These are phyloP conservation scores for Dolichomitus sp. DNA, from an alignment of 2,888 invertebrate species.

Conservation along the genomic window DNA sequence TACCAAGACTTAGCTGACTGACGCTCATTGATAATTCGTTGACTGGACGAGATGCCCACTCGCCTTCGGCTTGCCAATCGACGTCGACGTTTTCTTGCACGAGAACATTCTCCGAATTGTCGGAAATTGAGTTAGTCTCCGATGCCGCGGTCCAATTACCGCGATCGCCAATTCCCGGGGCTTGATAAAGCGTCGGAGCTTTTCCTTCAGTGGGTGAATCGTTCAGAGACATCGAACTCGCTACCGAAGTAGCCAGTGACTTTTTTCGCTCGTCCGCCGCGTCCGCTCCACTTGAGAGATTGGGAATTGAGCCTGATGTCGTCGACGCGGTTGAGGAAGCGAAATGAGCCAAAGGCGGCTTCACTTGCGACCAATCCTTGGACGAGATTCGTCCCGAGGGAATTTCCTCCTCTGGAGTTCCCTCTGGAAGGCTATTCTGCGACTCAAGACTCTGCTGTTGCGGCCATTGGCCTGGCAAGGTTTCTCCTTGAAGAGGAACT, in stretches of 20 bases:
- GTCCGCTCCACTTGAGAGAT: constrained; percentile 71
- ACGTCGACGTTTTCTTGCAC: constrained; percentile 73
- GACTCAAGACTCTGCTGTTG: constrained; percentile 67
- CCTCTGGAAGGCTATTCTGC: constrained; percentile 56
- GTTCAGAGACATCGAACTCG: constrained; percentile 73
- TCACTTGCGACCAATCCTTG: constrained; percentile 75
- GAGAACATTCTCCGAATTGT: constrained; percentile 69
- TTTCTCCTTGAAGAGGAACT: constrained; percentile 48
- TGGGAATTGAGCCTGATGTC: constrained; percentile 73
- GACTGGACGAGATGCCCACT: constrained; percentile 70
- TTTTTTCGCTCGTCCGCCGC: constrained; percentile 76
- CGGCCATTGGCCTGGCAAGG: constrained; percentile 68
- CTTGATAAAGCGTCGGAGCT: constrained; percentile 51
- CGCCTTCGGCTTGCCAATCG: constrained; percentile 73
- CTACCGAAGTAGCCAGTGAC: constrained; percentile 70
- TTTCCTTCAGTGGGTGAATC: constrained; percentile 72
- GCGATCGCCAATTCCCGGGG: constrained; percentile 38
- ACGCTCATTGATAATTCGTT: constrained; percentile 71
- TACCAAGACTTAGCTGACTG: constrained; percentile 77
- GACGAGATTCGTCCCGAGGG: constrained; percentile 56
- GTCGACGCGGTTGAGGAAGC: constrained; percentile 72
- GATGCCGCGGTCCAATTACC: constrained; percentile 50
- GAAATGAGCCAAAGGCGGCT: constrained; percentile 71
- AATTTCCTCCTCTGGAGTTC: constrained; percentile 66
- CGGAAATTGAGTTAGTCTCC: constrained; percentile 56